These are phyloP conservation scores for Noctuana brunneofusca DNA, from an alignment of 2,888 invertebrate genomes.

Conservation along the genomic window DNA sequence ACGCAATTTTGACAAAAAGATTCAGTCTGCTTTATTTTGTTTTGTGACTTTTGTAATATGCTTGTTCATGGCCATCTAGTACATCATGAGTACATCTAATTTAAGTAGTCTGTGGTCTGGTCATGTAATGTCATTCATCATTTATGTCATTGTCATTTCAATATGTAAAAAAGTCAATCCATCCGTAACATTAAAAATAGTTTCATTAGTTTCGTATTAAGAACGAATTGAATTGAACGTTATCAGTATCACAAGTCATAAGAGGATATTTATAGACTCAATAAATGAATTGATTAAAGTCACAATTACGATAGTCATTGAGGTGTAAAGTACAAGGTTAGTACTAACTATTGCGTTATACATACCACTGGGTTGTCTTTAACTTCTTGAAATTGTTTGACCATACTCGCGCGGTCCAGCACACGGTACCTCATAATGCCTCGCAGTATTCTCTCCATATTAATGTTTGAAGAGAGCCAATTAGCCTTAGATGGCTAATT, in stretches of 20 bases:
- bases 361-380: slow-evolving; percentile 93
- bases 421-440: slow-evolving; percentile 95
- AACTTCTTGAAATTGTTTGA: slow-evolving; percentile 95
- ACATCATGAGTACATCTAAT: too few species aligned
- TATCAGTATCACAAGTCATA: neutral
- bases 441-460: slow-evolving; percentile 93
- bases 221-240: too few species aligned
- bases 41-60: too few species aligned
- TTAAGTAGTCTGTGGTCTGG: too few species aligned
- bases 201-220: slow-evolving; percentile 1
- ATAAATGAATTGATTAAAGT: slow-evolving; percentile 12
- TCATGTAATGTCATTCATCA: too few species aligned
- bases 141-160: neutral
- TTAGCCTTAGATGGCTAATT: slow-evolving; percentile 36
- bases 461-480: slow-evolving; percentile 34
- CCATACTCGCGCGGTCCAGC: slow-evolving; percentile 92
- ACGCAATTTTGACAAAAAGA: too few species aligned
- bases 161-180: neutral
- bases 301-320: neutral
- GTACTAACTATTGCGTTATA: slow-evolving; percentile 43
- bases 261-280: slow-evolving; percentile 9
- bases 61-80: too few species aligned
- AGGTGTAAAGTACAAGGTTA: slow-evolving; percentile 40
- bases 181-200: neutral
- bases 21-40: too few species aligned